A percentile compares a stretch with the other conserved stretches of the same genome.
Evolutionary conservation across 2,797 vertebrate species (phyloP).

Genomic region (Sphaeramia orbicularis): DNA sequence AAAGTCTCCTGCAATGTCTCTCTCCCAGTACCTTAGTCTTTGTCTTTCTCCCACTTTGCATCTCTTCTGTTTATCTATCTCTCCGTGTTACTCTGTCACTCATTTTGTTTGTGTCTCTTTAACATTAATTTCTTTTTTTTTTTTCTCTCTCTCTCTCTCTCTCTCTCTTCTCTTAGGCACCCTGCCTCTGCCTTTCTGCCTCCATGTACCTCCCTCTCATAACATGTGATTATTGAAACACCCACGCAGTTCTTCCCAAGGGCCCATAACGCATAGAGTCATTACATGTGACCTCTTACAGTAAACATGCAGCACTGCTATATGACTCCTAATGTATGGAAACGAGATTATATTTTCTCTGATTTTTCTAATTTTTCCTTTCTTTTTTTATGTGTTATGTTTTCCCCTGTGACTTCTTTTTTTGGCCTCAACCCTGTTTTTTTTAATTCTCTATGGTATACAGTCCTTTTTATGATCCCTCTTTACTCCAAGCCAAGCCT

Average conservation of each 20-base stretch:
- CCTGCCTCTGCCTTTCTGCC: neutral
- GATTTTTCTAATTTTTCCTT: neutral
- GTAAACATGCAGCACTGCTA: constrained; percentile 34
- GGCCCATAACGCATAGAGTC: constrained; percentile 39
- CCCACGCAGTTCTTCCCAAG: constrained; percentile 55
- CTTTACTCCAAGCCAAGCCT: constrained; percentile 22
- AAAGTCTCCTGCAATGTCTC: constrained; percentile 49
- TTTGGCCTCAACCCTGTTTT: neutral
- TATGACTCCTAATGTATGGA: constrained; percentile 23
- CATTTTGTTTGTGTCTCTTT: constrained; percentile 37
- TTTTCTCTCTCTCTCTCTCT: neutral
- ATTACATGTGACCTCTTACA: constrained; percentile 48
- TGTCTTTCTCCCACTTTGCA: constrained; percentile 7
- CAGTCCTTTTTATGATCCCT: constrained; percentile 4
- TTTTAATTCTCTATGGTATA: neutral
- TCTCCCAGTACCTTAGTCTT: constrained; percentile 7
- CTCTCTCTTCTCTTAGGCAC: neutral
- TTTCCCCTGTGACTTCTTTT: neutral
- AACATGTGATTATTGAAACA: constrained; percentile 64
- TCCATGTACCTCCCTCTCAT: constrained; percentile 11
- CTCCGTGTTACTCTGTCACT: constrained; percentile 43
- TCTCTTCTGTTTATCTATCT: constrained; percentile 13
- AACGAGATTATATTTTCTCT: neutral
- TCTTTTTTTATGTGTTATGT: neutral
- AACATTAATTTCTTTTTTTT: constrained; percentile 10